These are phyloP conservation scores for Halichondria panicea DNA, from an alignment of 37 sponge, comb jelly and placozoan genomes.

Conservation along the genomic window DNA sequence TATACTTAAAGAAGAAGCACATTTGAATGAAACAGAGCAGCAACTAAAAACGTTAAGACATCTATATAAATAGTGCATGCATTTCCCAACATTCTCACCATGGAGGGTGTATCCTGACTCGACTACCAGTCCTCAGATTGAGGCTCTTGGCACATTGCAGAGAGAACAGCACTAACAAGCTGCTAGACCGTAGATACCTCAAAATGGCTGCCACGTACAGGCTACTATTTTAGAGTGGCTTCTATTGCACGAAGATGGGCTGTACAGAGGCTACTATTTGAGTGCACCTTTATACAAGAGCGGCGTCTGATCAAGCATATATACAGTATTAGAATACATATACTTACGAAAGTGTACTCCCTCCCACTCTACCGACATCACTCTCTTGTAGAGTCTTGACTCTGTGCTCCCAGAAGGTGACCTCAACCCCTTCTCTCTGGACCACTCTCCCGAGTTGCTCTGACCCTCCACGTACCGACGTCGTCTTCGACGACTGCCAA, in stretches of 20 bases:
- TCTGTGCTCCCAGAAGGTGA: conserved; percentile 53
- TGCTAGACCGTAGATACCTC: too few relatives aligned
- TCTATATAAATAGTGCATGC: too few relatives aligned
- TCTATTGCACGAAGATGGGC: not conserved
- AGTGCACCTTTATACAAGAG: too few relatives aligned
- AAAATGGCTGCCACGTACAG: not conserved
- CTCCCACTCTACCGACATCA: conserved; percentile 13
- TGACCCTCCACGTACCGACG: conserved; percentile 15
- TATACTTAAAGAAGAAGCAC: too few relatives aligned
- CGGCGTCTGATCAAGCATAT: not conserved
- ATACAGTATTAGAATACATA: not conserved
- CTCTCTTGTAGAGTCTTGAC: conserved; percentile 1
- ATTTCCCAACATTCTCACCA: conserved; percentile 21
- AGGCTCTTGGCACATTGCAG: conserved; percentile 31
- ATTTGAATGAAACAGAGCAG: too few relatives aligned
- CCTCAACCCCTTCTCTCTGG: conserved; percentile 40
- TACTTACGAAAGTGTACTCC: not conserved
- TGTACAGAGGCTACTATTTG: not conserved
- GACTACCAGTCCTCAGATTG: conserved; percentile 3
- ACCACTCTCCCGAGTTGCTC: conserved; percentile 29
- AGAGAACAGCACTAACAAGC: conserved; percentile 26
- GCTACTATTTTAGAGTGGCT: not conserved
- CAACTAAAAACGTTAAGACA: too few relatives aligned
- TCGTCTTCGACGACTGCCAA: too few relatives aligned
- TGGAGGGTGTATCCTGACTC: conserved; percentile 44